phyloP scores from a whole-genome alignment of 2,797 vertebrate genomes.

The Notamacropus eugenii region DNA sequence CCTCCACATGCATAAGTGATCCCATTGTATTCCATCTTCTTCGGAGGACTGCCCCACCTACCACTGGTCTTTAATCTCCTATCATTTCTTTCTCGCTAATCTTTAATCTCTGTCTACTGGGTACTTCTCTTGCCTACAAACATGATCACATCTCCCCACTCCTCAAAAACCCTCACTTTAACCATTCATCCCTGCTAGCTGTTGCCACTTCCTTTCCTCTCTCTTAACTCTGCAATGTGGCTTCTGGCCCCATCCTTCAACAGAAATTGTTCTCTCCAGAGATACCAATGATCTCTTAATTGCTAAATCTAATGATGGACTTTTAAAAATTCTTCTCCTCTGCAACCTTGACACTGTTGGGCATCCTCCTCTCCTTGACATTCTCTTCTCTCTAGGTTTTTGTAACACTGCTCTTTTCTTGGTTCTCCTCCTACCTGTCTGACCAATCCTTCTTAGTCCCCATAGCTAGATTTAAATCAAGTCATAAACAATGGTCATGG shows the following conservation, averaged over 20 bases:
- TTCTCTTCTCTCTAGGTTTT: not conserved
- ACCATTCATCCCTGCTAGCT: not conserved
- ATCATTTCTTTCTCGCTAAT: not conserved
- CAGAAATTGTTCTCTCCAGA: not conserved
- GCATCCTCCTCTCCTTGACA: not conserved
- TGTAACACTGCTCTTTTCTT: not conserved
- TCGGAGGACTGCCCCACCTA: not conserved
- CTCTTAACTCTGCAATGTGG: not conserved
- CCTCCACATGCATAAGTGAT: not conserved
- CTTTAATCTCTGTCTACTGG: not conserved
- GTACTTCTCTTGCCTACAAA: not conserved
- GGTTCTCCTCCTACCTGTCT: not conserved
- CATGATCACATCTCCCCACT: not conserved
- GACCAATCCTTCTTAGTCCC: not conserved
- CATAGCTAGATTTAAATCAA: not conserved
- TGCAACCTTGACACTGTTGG: not conserved
- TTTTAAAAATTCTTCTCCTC: not conserved
- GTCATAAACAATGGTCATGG: not conserved
- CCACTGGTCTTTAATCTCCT: not conserved
- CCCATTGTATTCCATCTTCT: not conserved
- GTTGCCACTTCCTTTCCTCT: not conserved
- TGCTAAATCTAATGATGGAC: not conserved
- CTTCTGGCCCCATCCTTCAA: not conserved
- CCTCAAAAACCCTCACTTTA: not conserved
- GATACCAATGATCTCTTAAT: not conserved